Evolutionary conservation across 2,888 invertebrate genomes (phyloP), one percentile per base, ranked within the genome.

Genomic region (Isoperla grammatica): DNA sequence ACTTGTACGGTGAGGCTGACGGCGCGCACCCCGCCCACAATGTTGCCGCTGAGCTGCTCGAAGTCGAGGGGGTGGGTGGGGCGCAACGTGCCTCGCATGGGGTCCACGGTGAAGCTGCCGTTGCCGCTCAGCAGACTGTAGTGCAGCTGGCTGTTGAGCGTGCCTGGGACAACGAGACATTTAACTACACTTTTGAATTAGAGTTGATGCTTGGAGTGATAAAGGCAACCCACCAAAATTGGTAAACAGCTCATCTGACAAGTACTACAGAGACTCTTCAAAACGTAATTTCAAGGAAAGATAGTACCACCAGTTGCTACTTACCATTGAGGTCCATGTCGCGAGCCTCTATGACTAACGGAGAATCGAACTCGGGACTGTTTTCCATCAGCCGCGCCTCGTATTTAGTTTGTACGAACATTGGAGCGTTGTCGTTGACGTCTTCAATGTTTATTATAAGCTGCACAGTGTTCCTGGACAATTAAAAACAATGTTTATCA

Each of bases 341-440:
- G 66, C 86, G 82, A 0, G 93, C 93, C 74, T 92, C 90, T 55
- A 93, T 77, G 54, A 85, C 76, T 0, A 93, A 72, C 0, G 87
- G 85, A 42, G 84, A 83, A 69, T 91, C 89, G 70, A 94, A 93
- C 60, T 85, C 81, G 0, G 73, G 69, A 69, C 88, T 84, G 73
- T 95, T 95, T 73, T 97, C 97, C 65, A 88, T 71, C 2, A 97
- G 74, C 43, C 88, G 81, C 0, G 88, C 88, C 70, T 91, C 91
- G 69, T 95, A 94, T 67, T 86, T 86, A 61, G 82, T 85, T 63
- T 90, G 90, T 1, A 86, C 74, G 71, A 95, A 96, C 67, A 85
- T 79, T 0, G 96, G 96, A 0, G 89, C 82, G 71, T 95, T 94
- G 70, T 95, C 95, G 69, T 95, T 95, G 0, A 90, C 86, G 72